phyloP scores from a whole-genome alignment of 2,113 vertebrate species.

The Platichthys flesus region DNA sequence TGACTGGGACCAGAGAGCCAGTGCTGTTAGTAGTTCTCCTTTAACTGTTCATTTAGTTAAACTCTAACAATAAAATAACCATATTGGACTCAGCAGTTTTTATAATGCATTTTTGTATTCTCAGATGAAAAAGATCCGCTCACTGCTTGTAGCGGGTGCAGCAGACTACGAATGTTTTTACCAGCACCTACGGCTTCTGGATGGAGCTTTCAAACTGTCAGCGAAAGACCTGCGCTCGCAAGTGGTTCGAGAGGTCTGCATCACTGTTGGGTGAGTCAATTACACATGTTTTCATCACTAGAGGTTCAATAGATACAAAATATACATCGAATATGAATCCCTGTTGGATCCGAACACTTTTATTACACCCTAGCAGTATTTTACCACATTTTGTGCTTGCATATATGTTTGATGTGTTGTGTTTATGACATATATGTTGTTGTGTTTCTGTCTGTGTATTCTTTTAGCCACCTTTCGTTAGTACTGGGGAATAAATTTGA shows the following conservation, averaged over 20 bases:
- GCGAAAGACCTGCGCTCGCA: conserved; percentile 97
- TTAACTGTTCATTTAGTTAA: not conserved
- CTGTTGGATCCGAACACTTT: not conserved
- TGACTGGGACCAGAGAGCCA: conserved; percentile 97
- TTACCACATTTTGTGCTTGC: not conserved
- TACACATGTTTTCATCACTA: not conserved
- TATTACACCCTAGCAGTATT: not conserved
- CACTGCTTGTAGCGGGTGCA: conserved; percentile 93
- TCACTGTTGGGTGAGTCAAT: conserved; percentile 93
- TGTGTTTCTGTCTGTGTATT: not conserved
- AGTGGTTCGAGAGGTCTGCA: conserved; percentile 96
- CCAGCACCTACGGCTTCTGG: conserved; percentile 94
- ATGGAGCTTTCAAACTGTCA: conserved; percentile 96
- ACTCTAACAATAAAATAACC: not conserved
- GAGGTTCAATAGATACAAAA: not conserved
- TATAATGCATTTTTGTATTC: conserved; percentile 3
- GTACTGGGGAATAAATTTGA: conserved; percentile 96
- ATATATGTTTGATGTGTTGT: not conserved
- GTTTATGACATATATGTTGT: not conserved
- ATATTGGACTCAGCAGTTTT: not conserved
- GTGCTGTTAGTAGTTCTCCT: conserved; percentile 82
- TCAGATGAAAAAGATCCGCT: conserved; percentile 95
- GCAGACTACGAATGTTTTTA: conserved; percentile 94
- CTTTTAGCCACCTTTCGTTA: conserved; percentile 89
- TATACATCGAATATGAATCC: too few relatives aligned